Conservation (phyloP, 1,140 invertebrate genomes). For the Cyrtorhinus lividipennis region DNA sequence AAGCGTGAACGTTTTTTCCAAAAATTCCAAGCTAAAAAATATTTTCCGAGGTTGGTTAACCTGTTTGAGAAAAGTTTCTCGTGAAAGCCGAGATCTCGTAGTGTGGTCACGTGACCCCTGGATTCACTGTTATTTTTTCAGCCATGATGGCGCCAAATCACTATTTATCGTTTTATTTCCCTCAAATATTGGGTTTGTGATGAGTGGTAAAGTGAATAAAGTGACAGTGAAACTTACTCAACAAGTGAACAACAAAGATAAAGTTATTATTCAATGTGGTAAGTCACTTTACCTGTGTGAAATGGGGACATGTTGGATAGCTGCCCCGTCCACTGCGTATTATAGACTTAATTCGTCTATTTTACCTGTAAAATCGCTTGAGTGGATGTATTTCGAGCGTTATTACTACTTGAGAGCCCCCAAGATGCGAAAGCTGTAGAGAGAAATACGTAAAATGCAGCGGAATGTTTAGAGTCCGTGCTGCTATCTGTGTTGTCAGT, state of each 20-base stretch:
- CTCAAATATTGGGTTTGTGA: slow-evolving; percentile 27
- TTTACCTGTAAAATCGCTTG: no score
- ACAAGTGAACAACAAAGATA: slow-evolving; percentile 26
- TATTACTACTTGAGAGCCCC: no score
- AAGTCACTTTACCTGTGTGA: slow-evolving; percentile 26
- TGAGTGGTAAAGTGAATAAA: slow-evolving; percentile 9
- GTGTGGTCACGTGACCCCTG: slow-evolving; percentile 37
- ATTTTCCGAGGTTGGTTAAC: background rate
- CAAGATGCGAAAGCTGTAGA: no score
- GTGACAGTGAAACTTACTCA: slow-evolving; percentile 12
- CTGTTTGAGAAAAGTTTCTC: slow-evolving; percentile 25
- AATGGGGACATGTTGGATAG: slow-evolving; percentile 43
- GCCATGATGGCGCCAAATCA: slow-evolving; percentile 44
- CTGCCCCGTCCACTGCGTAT: slow-evolving; percentile 9
- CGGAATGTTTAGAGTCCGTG: slow-evolving; percentile 25
- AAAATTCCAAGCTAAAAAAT: no score
- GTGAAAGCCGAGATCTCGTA: slow-evolving; percentile 25
- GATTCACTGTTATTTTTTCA: slow-evolving; percentile 39
- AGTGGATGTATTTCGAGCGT: no score
- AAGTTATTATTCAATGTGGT: slow-evolving; percentile 26
- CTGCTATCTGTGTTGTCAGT: slow-evolving; percentile 53
- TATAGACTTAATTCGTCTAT: background rate
- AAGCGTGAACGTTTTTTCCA: no score
- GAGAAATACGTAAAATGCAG: no score
- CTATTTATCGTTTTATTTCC: slow-evolving; percentile 34